phyloP scores from a whole-genome alignment of 2,888 invertebrate species.

The Eupithecia exiguata region DNA sequence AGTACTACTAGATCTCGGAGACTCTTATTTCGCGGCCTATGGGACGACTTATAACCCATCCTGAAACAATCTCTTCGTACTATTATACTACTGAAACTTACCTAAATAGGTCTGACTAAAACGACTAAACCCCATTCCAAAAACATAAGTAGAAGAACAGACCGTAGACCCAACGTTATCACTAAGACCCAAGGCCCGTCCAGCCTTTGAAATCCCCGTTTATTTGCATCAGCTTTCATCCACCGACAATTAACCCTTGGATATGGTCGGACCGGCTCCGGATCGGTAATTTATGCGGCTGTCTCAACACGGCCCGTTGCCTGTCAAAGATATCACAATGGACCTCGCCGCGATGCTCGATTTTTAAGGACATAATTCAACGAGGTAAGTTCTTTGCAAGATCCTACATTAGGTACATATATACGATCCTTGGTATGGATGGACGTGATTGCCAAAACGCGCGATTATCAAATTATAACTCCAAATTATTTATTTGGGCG shows the following conservation, averaged over 20 bases:
- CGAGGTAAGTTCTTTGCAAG: background rate
- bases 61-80: no score
- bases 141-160: background rate
- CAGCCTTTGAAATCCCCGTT: slow-evolving; percentile 38
- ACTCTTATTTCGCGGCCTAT: background rate
- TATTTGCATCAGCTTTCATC: slow-evolving; percentile 45
- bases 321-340: slow-evolving; percentile 37
- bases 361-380: slow-evolving; percentile 32
- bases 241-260: slow-evolving; percentile 40
- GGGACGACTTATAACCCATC: no score
- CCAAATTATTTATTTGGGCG: no score
- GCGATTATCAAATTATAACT: background rate
- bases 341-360: slow-evolving; percentile 24
- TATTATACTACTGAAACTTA: background rate
- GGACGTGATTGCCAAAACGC: background rate
- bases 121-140: background rate
- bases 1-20: background rate
- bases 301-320: slow-evolving; percentile 41
- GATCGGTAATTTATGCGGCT: slow-evolving; percentile 46
- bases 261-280: slow-evolving; percentile 33
- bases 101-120: background rate
- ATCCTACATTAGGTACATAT: background rate
- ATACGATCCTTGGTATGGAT: background rate
- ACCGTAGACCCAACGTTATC: background rate
- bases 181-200: slow-evolving; percentile 4